Base-by-base conservation (phyloP, 2,113 vertebrate species). In the Catharus minimus region DNA sequence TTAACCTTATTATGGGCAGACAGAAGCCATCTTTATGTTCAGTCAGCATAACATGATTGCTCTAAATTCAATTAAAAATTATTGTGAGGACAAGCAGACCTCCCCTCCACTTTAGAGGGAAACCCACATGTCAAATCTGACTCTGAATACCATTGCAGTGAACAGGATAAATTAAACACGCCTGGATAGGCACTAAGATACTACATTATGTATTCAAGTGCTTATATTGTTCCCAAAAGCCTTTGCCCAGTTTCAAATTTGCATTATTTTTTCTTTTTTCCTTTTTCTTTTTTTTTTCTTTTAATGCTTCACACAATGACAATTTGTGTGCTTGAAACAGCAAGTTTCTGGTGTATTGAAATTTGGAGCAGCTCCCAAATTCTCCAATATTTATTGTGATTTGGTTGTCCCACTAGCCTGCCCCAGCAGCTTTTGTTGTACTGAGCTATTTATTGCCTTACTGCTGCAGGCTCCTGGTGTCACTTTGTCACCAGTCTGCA, bases 1-100 rank as follows among this genome's bases (percentile, higher is more conserved):
- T 82, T 76, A 90, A 90, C 82, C 78, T 89, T 49, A 85, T 96
- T 94, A 87, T 8, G 15, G 84, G 78, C 47, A 92, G 86, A 82
- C 86, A 95, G 81, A 93, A 95, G 38, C 62, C 86, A 32, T 95
- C 62, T 92, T 92, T 49, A 38, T 38, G 38, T 38, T 38, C 38
- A 38, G 38, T 38, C 38, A 38, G 38, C 38, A 38, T 38, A 38
- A 38, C 38, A 38, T 38, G 38, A 38, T 38, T 38, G 38, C 38
- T 38, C 38, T 38, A 38, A 38, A 38, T 90, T 89, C 71, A 89
- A 91, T 96, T 95, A 93, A 79, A 85, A 80, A 87, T 62, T 47
- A 32, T 1, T 85, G 58, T 93, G 93, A 95, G 36, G 71, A 87
- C 64, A 91, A 89, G 52, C 82, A 86, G 95, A 92, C 19, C 62